Conservation (phyloP, 2,113 vertebrate genomes). For the Dendrocopos noguchii region DNA sequence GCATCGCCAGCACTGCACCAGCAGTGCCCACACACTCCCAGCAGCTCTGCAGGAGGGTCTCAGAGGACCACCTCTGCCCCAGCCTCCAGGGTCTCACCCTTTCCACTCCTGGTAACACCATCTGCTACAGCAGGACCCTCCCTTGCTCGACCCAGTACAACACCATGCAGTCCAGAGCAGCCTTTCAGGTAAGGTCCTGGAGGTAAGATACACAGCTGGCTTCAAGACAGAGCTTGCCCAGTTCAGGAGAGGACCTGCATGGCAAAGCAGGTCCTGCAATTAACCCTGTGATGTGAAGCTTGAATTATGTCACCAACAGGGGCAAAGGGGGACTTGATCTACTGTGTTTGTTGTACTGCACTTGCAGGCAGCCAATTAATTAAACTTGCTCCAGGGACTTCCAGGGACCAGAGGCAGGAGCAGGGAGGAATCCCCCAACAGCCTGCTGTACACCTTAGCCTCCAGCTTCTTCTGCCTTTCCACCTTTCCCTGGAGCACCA, state of each 20-base stretch:
- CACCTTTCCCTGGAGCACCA: not conserved
- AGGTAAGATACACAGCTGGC: fast-evolving
- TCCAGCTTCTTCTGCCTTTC: not conserved
- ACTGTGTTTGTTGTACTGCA: not conserved
- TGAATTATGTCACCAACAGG: not conserved
- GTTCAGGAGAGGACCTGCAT: not conserved
- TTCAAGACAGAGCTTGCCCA: not conserved
- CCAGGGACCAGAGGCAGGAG: not conserved
- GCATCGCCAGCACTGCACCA: fast-evolving
- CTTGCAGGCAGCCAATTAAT: not conserved
- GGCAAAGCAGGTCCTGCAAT: not conserved
- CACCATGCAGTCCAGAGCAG: fast-evolving
- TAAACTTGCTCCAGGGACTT: not conserved
- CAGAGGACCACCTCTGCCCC: not conserved
- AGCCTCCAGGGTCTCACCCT: not conserved
- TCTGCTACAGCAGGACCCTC: not conserved
- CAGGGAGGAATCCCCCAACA: not conserved
- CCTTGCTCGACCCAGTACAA: fast-evolving
- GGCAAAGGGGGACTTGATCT: not conserved
- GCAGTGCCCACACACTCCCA: fast-evolving
- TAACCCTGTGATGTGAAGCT: not conserved
- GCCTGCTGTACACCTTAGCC: fast-evolving
- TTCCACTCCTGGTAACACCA: fast-evolving
- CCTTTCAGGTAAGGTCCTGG: not conserved
- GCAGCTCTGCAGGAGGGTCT: not conserved